Percentiles rank a stretch among this genome's conserved stretches.
phyloP scores from a whole-genome alignment of 2,888 invertebrate species.

The Lasioglossum leucozonium region DNA sequence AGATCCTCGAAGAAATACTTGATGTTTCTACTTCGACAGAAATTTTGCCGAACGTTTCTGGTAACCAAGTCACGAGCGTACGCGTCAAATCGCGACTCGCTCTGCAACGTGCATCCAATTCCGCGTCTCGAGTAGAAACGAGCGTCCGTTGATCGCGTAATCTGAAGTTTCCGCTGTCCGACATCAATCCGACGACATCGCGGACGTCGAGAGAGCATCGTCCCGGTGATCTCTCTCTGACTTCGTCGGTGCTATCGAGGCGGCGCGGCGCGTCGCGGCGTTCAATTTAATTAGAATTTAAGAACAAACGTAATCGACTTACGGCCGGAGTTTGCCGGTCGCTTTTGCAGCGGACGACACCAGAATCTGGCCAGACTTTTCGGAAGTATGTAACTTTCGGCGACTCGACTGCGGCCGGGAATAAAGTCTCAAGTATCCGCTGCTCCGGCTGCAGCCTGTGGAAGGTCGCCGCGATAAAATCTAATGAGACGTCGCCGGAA shows the following conservation, averaged over 20 bases:
- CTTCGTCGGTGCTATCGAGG: not conserved
- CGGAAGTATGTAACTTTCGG: slow-evolving; percentile 58
- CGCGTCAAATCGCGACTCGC: not conserved
- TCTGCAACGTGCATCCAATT: not conserved
- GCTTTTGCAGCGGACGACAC: slow-evolving; percentile 14
- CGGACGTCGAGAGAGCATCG: not conserved
- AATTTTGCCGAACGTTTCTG: not conserved
- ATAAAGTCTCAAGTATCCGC: slow-evolving; percentile 61
- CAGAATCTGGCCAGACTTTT: slow-evolving; percentile 49
- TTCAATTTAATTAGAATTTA: slow-evolving; percentile 7
- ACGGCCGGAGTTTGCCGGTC: slow-evolving; percentile 29
- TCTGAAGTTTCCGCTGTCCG: not conserved
- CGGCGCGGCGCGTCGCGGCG: not conserved
- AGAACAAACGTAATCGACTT: slow-evolving; percentile 16
- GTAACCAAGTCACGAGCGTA: not conserved
- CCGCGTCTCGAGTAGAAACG: not conserved
- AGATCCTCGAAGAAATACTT: not conserved
- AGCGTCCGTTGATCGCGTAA: not conserved
- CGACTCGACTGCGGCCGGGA: slow-evolving; percentile 40
- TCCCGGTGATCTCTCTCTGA: not conserved
- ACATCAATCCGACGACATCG: slow-evolving; percentile 4
- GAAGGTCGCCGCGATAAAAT: slow-evolving; percentile 59
- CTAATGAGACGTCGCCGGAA: slow-evolving; percentile 61
- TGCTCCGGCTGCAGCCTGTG: slow-evolving; percentile 37
- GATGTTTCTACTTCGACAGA: not conserved